These are phyloP conservation scores for Chironomus tepperi DNA, from an alignment of 1,140 invertebrate genomes.

Conservation along the genomic window DNA sequence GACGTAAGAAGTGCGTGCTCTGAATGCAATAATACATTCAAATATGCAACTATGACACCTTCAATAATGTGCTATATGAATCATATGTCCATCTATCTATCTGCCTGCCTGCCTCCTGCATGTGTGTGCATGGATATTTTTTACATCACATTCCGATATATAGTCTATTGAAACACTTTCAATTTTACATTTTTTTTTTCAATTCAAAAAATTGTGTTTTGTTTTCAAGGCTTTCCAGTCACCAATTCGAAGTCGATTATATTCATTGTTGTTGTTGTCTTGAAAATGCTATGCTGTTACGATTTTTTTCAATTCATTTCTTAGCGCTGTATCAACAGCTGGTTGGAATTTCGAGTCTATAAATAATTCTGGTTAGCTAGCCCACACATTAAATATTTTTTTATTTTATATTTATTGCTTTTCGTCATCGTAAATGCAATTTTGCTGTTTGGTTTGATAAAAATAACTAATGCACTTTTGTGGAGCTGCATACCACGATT, in stretches of 20 bases:
- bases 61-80: no score
- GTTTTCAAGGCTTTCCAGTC: slow-evolving; percentile 4
- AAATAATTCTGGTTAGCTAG: no score
- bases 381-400: no score
- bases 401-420: no score
- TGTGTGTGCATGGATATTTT: slow-evolving; percentile 2
- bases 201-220: background rate
- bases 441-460: no score
- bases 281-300: background rate
- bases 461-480: no score
- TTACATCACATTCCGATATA: slow-evolving; percentile 2
- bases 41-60: background rate
- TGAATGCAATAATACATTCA: background rate
- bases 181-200: slow-evolving; percentile 3
- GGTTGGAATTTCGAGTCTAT: background rate
- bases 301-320: background rate
- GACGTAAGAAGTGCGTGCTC: background rate
- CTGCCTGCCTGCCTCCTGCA: background rate
- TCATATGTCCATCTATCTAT: no score
- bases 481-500: no score
- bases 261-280: background rate
- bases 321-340: background rate
- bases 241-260: background rate
- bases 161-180: slow-evolving; percentile 8
- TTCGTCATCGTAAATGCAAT: no score